A percentile compares a stretch with the other conserved stretches of the same genome.
Conservation (phyloP, 2,797 vertebrate genomes). For the Typhlichthys subterraneus region DNA sequence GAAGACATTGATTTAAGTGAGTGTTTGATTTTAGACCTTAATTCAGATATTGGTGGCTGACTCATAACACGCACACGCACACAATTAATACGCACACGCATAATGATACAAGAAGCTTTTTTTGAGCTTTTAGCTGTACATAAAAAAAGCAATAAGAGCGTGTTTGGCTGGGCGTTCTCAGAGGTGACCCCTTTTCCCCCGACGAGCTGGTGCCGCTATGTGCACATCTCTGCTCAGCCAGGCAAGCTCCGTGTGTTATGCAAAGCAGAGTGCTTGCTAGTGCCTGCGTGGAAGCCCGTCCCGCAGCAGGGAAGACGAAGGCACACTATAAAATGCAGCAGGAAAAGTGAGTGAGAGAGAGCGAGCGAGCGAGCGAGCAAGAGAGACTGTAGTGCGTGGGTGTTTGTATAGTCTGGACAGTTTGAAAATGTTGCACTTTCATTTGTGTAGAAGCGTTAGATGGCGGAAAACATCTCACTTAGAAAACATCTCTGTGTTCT, state of each 20-base stretch:
- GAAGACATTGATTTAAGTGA: neutral
- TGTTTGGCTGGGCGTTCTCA: neutral
- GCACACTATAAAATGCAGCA: neutral
- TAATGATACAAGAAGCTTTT: neutral
- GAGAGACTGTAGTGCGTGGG: neutral
- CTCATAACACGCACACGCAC: neutral
- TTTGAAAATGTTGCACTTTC: neutral
- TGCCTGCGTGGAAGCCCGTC: neutral
- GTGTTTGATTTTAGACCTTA: neutral
- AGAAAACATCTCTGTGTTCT: neutral
- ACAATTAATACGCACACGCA: neutral
- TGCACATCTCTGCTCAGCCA: neutral
- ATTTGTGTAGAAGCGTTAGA: neutral
- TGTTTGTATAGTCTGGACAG: too few relatives aligned
- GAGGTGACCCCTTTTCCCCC: conserved; percentile 2
- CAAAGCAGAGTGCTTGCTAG: neutral
- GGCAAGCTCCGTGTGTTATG: neutral
- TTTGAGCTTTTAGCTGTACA: too few relatives aligned
- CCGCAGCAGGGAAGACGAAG: neutral
- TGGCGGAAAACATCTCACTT: neutral
- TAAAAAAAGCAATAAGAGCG: neutral
- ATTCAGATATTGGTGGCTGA: neutral
- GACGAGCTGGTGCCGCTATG: too few relatives aligned
- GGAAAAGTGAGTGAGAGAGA: neutral
- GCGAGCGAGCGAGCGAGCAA: neutral